Conservation (phyloP, 2,797 vertebrate species). For the Betta splendens region DNA sequence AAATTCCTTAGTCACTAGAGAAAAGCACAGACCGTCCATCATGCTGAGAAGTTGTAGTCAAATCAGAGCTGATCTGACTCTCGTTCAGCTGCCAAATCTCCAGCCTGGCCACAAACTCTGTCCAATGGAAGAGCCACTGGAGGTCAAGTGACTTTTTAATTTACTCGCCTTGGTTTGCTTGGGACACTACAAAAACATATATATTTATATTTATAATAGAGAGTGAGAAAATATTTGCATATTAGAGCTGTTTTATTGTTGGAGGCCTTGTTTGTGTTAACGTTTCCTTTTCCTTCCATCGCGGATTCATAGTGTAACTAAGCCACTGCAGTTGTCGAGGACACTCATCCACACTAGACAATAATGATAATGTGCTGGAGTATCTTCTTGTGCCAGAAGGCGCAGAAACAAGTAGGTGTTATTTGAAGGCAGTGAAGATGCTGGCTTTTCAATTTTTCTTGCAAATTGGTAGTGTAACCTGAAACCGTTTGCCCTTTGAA, state of each 20-base stretch:
- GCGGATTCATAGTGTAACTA: too few relatives aligned
- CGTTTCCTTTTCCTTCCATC: too few relatives aligned
- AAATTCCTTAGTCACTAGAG: slow-evolving; percentile 7
- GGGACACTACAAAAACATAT: too few relatives aligned
- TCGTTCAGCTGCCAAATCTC: slow-evolving; percentile 46
- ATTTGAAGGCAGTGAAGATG: slow-evolving; percentile 1
- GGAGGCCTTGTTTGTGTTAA: too few relatives aligned
- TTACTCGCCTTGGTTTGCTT: slow-evolving; percentile 17
- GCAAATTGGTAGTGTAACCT: slow-evolving; percentile 23
- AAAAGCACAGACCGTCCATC: slow-evolving; percentile 9
- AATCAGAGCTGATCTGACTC: slow-evolving; percentile 28
- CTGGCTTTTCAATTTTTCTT: slow-evolving; percentile 29
- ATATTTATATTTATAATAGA: too few relatives aligned
- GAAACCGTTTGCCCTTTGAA: slow-evolving; percentile 32
- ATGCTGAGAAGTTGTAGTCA: slow-evolving; percentile 18
- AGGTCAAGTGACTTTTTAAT: slow-evolving; percentile 28
- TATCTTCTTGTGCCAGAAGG: slow-evolving; percentile 21
- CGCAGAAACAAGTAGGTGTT: slow-evolving; percentile 1
- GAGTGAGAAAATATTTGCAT: too few relatives aligned
- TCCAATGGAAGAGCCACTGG: slow-evolving; percentile 17
- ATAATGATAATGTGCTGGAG: slow-evolving; percentile 15
- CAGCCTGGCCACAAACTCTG: slow-evolving; percentile 48
- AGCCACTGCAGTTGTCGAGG: slow-evolving; percentile 26
- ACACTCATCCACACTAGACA: slow-evolving; percentile 17
- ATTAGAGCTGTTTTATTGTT: too few relatives aligned